These are phyloP conservation scores for Nymphalis io DNA, from an alignment of 1,140 invertebrate species.

Conservation along the genomic window DNA sequence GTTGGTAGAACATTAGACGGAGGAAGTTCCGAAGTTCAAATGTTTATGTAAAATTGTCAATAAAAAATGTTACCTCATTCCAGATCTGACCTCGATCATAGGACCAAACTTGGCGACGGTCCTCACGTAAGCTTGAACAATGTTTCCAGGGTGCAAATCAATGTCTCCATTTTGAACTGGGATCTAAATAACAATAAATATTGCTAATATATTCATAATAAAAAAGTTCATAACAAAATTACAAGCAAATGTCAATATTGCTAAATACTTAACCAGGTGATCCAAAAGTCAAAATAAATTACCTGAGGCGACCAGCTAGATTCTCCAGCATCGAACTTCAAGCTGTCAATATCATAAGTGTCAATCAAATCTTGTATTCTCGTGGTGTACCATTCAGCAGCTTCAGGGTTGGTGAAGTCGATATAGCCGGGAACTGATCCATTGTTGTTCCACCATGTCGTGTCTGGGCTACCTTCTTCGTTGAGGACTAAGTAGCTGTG, in stretches of 20 bases:
- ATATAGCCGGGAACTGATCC: conserved; percentile 83
- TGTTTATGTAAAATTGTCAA: not conserved
- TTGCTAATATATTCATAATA: not conserved
- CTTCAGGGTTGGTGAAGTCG: conserved; percentile 90
- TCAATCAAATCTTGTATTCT: conserved; percentile 83
- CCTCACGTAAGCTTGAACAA: conserved; percentile 83
- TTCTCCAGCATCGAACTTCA: conserved; percentile 98
- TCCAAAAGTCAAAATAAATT: not conserved
- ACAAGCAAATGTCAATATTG: not conserved
- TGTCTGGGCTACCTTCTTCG: conserved; percentile 82
- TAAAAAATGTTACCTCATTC: conserved; percentile 68
- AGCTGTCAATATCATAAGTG: conserved; percentile 88
- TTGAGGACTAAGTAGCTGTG: conserved; percentile 82
- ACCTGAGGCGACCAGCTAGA: conserved; percentile 82
- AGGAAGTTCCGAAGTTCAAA: not conserved
- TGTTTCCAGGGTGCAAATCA: conserved; percentile 83
- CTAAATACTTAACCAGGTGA: too few species aligned
- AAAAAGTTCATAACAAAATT: not conserved
- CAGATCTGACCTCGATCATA: conserved; percentile 87
- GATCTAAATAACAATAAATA: conserved; percentile 50
- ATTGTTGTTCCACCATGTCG: conserved; percentile 93
- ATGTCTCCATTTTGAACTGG: conserved; percentile 76
- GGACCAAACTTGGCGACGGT: conserved; percentile 85
- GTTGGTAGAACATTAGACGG: not conserved
- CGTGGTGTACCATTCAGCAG: conserved; percentile 87